phyloP scores from a whole-genome alignment of 1,140 invertebrate species.

The Hycleus cichorii region DNA sequence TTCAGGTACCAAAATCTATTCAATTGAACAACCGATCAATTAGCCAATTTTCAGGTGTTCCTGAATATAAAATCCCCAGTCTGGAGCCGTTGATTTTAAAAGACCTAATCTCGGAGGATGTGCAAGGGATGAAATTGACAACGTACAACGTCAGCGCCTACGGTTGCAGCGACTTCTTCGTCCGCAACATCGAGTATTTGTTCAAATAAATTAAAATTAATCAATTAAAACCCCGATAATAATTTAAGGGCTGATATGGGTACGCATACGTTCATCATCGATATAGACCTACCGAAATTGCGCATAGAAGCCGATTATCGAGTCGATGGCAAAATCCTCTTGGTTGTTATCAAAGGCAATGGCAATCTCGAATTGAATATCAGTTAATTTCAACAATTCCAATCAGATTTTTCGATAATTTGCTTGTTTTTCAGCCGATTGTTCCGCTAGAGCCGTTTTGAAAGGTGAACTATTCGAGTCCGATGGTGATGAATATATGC shows the following conservation, averaged over 20 bases:
- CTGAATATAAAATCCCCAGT: constrained; percentile 52
- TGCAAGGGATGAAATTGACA: constrained; percentile 46
- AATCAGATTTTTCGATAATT: constrained; percentile 2
- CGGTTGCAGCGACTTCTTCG: constrained; percentile 53
- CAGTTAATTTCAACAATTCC: constrained; percentile 41
- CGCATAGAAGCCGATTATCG: constrained; percentile 52
- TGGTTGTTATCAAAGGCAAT: constrained; percentile 53
- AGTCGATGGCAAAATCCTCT: constrained; percentile 52
- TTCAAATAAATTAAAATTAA: constrained; percentile 5
- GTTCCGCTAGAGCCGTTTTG: constrained; percentile 45
- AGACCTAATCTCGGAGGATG: constrained; percentile 47
- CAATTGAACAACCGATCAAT: not conserved
- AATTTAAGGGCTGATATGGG: constrained; percentile 44
- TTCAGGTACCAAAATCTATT: constrained; percentile 33
- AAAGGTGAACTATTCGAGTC: constrained; percentile 41
- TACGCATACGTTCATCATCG: constrained; percentile 43
- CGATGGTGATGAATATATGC: constrained; percentile 48
- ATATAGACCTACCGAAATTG: constrained; percentile 49
- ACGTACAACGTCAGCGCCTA: constrained; percentile 48
- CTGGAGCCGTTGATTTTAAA: constrained; percentile 54
- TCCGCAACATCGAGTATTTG: constrained; percentile 49
- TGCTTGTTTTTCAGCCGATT: constrained; percentile 44
- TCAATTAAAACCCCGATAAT: not conserved
- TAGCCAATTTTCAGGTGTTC: constrained; percentile 37
- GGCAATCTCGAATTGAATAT: constrained; percentile 56